Base-by-base conservation (phyloP, 2,113 vertebrate genomes). In the Merops nubicus region DNA sequence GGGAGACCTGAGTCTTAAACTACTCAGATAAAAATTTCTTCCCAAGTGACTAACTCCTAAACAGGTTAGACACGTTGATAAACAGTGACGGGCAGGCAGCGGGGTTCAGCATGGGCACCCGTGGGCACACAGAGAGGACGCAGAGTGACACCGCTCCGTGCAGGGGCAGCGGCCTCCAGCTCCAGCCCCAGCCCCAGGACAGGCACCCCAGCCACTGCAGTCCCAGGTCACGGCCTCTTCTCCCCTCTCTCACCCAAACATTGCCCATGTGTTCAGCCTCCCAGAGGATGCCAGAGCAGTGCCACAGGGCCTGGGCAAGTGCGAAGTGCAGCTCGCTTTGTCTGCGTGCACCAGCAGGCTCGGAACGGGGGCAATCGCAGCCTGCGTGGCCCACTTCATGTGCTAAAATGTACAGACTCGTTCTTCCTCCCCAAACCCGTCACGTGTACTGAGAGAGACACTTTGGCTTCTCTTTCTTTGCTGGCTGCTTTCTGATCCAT, bases 351-450 rank as follows among this genome's bases (percentile, higher is more conserved):
- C 11, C 62, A 64, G 48, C 48, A 43, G 43, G 53, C 65, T 64
- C 60, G 53, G 67, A 72, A 34, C 50, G 33, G 34, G 53, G 34
- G 26, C 38, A 74, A 91, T 91, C 80, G 40, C 85, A 60, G 40
- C 0, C 0, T 48, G 82, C 2, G 0, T 15, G 76, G 91, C 43
- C 70, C 75, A 50, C 40, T 85, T 20, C 36, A 43, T 25, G 28
- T 76, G n/a, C 75, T 73, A 65, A 92, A 85, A 90, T 48, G 34
- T 15, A 76, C n/a, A 77, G 78, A 96, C 62, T 97, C 94, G 82
- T 75, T 93, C 85, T 89, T 88, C 85, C 75, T 89, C 54, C 75
- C 75, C 82, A 90, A 72, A 65, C 45, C 0, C 5, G 54, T 40
- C 88, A 94, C 17, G 63, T 88, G 88, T 73, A 43, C 78, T 38